Base-by-base conservation (phyloP, 1,140 invertebrate genomes). In the Ectropis grisescens region DNA sequence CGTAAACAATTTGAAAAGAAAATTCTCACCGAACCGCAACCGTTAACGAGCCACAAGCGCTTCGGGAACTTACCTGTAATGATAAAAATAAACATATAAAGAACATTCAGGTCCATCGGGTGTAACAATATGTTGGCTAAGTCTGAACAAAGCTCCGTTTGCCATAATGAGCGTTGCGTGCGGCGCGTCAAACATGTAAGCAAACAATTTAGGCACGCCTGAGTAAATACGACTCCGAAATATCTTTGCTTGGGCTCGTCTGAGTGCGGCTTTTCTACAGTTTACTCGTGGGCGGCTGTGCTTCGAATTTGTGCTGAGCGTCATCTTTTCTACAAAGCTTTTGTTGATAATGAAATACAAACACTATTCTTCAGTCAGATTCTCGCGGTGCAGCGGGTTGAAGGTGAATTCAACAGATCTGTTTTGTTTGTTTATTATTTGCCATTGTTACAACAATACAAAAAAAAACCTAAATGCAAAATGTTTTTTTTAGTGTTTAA, bases 141-240 rank as follows among this genome's bases (percentile, higher is more conserved):
- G 71, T 64, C 54, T 67, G 69, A 81, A 78, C 69, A 81, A 80
- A 80, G 72, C 65, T 33, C 45, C 59, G 62, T 64, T 67, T 50
- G 50, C 65, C 68, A 47, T 81, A 81, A 81, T 81, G 76, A 81
- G 70, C 65, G 61, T 68, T 81, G 72, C 76, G 72, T 81, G 71
- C 59, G 62, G 61, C 65, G 68, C 67, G 72, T 81, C 76, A 76
- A 78, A 81, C 72, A 72, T 81, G 68, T 81, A 76, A 76, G 72
- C 67, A 81, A 81, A 81, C 76, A 79, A 78, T 74, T 81, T 78
- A 66, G 69, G 67, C 59, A 78, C 76, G 76, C 65, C 76, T 81
- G 76, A 78, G 62, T 76, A 81, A 81, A 81, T 78, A 81, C 69
- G 55, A 74, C 58, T 62, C 61, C 50, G 70, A 75, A 75, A 81